phyloP scores from a whole-genome alignment of 30 jellyfish, hydroid and myxozoan genomes.

The Pseudorhiza aurosa region DNA sequence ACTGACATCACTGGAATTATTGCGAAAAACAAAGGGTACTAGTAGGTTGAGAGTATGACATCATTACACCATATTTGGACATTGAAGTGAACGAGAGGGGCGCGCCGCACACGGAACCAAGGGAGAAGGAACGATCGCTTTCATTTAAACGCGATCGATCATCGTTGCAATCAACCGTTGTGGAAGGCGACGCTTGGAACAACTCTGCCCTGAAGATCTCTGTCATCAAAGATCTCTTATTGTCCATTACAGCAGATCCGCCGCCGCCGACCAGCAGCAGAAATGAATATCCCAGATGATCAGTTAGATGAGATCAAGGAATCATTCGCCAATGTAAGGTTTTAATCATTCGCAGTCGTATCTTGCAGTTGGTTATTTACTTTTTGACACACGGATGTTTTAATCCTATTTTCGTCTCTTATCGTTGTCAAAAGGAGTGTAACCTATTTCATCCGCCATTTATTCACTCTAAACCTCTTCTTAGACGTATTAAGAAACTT shows the following conservation, averaged over 20 bases:
- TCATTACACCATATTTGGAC: slow-evolving; percentile 31
- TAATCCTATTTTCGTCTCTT: background rate
- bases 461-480: no score
- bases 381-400: background rate
- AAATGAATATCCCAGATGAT: slow-evolving; percentile 38
- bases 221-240: background rate
- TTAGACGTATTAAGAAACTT: no score
- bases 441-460: background rate
- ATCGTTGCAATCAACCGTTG: background rate
- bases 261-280: background rate
- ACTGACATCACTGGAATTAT: no score
- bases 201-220: background rate
- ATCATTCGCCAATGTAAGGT: slow-evolving; percentile 41
- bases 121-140: slow-evolving; percentile 16
- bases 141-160: background rate
- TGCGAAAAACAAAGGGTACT: no score
- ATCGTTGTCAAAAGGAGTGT: background rate
- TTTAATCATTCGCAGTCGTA: background rate
- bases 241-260: no score
- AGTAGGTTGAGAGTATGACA: no score
- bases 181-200: background rate
- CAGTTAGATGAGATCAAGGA: slow-evolving; percentile 26
- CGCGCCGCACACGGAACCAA: slow-evolving; percentile 66
- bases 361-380: no score
- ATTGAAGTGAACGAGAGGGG: slow-evolving; percentile 20